A percentile compares a stretch with the other conserved stretches of the same genome.
Evolutionary conservation across 2,113 vertebrate genomes (phyloP).

Genomic region (Saguinus midas): DNA sequence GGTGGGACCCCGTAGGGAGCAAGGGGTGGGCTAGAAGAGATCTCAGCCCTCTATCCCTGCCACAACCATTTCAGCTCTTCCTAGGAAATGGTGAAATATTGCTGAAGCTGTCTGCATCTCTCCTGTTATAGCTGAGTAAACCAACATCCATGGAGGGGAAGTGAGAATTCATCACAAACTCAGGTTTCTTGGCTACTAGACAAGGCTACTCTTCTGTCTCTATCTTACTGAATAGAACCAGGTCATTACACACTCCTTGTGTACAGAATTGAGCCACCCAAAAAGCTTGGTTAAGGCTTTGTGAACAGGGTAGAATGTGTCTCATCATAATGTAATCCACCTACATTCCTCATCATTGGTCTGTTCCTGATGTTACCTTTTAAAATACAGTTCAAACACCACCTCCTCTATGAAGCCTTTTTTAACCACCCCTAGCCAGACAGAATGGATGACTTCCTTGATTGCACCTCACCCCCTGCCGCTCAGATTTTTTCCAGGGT

Average conservation of each 20-base stretch:
- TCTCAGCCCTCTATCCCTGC: too few species aligned
- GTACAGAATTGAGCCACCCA: not conserved
- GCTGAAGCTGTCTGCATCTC: not conserved
- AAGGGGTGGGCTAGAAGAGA: not conserved
- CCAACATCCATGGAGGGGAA: not conserved
- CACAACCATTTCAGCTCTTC: not conserved
- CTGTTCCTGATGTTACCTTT: not conserved
- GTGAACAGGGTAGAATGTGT: not conserved
- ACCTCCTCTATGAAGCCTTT: not conserved
- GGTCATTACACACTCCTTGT: not conserved
- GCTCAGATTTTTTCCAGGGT: not conserved
- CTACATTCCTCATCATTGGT: not conserved
- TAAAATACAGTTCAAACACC: not conserved
- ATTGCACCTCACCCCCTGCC: fast-evolving
- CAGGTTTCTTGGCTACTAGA: not conserved
- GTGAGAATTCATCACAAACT: not conserved
- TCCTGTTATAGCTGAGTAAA: not conserved
- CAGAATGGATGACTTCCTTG: not conserved
- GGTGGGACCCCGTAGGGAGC: not conserved
- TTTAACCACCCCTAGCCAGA: not conserved
- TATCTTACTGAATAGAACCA: not conserved
- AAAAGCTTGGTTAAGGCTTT: not conserved
- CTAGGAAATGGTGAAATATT: not conserved
- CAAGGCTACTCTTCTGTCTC: not conserved
- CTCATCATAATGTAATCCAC: fast-evolving